Conservation (phyloP, 2,113 vertebrate species). For the Tachysurus vachellii region DNA sequence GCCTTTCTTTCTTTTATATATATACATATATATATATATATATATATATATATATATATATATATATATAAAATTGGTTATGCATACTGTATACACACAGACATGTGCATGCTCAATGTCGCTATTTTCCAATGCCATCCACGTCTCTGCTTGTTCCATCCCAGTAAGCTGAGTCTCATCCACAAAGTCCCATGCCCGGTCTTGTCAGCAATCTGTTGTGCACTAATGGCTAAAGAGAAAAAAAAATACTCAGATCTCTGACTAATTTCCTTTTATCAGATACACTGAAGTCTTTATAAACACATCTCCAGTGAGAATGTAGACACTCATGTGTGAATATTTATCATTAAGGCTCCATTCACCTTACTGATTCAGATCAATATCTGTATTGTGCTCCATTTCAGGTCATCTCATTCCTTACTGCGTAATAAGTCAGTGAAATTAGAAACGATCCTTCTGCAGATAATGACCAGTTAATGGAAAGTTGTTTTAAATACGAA, state of each 20-base stretch:
- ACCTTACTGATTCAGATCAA: not conserved
- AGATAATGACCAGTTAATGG: not conserved
- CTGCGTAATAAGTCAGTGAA: not conserved
- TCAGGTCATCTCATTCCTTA: not conserved
- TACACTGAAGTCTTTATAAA: not conserved
- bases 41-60: not conserved
- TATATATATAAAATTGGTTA: not conserved
- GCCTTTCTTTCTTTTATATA: slow-evolving; percentile 38
- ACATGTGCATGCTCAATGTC: not conserved
- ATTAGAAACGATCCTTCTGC: not conserved
- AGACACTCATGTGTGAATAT: not conserved
- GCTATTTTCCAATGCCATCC: slow-evolving; percentile 12
- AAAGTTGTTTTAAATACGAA: not conserved
- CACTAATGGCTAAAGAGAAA: not conserved
- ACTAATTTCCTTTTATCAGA: not conserved
- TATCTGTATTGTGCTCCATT: not conserved
- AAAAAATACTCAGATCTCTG: not conserved
- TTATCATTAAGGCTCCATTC: not conserved
- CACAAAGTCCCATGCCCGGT: not conserved
- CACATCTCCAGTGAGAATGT: not conserved
- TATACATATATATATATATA: not conserved
- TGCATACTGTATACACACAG: not conserved
- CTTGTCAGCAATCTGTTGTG: not conserved
- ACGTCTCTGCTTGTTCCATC: slow-evolving; percentile 7
- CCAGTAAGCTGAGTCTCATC: slow-evolving; percentile 15